A percentile compares a stretch with the other conserved stretches of the same genome.
Evolutionary conservation across 2,113 vertebrate species (phyloP).

Genomic region (Pygoscelis antarcticus): DNA sequence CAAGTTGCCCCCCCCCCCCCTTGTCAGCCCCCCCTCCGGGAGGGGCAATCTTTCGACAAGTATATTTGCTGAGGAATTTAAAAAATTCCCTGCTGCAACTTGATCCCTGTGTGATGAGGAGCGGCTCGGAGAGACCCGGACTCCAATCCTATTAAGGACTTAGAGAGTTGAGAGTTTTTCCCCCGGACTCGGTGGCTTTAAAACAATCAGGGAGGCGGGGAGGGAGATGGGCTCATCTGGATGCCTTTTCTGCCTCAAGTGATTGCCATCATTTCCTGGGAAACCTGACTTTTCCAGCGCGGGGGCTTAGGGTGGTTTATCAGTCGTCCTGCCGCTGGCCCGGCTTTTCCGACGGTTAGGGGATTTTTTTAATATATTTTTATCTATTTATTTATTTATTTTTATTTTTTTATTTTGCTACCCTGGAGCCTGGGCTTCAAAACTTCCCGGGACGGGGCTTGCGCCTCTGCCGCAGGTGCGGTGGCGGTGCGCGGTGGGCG

Average conservation of each 20-base stretch:
- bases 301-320: neutral
- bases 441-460: neutral
- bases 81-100: constrained; percentile 90
- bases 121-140: constrained; percentile 78
- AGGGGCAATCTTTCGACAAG: constrained; percentile 81
- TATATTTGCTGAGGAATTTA: constrained; percentile 92
- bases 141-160: constrained; percentile 83
- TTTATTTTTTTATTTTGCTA: neutral
- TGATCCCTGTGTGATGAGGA: constrained; percentile 88
- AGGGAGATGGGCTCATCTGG: constrained; percentile 7
- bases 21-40: neutral
- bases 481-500: neutral
- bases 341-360: neutral
- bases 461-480: neutral
- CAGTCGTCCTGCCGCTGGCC: neutral
- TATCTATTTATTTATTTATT: neutral
- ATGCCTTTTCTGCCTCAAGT: constrained; percentile 45
- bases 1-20: too few relatives aligned
- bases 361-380: neutral
- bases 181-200: constrained; percentile 3
- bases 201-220: constrained; percentile 47
- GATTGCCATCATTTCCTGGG: constrained; percentile 69
- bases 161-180: constrained; percentile 64
- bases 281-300: constrained; percentile 56
- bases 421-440: neutral